Conservation (phyloP, 2,888 invertebrate genomes). For the Noctua janthina region DNA sequence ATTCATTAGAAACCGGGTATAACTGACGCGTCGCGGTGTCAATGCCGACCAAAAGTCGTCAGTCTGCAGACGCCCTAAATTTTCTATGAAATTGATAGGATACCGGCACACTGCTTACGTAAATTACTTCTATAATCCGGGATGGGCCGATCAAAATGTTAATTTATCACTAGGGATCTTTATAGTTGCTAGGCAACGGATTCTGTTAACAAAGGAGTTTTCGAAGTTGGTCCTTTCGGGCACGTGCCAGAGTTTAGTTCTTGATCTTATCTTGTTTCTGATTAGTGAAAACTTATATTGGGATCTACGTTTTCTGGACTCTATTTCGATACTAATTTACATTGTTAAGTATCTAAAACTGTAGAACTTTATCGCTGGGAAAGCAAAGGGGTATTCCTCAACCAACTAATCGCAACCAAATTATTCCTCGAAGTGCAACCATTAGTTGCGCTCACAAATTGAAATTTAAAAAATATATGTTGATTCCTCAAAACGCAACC, state of each 20-base stretch:
- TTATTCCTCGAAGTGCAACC: too few relatives aligned
- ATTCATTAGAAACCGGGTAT: background rate
- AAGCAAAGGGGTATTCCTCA: too few relatives aligned
- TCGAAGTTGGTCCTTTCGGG: slow-evolving; percentile 33
- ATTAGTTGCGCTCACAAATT: too few relatives aligned
- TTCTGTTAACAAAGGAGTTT: slow-evolving; percentile 61
- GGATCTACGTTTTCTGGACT: background rate
- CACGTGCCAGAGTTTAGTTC: slow-evolving; percentile 32
- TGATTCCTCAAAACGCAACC: too few relatives aligned
- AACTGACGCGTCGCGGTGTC: background rate
- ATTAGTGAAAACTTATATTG: slow-evolving; percentile 19
- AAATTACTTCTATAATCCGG: slow-evolving; percentile 67
- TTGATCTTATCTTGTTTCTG: slow-evolving; percentile 36
- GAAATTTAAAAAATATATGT: too few relatives aligned
- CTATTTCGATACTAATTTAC: background rate
- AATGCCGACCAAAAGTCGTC: background rate
- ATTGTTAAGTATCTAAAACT: background rate
- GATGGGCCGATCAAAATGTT: slow-evolving; percentile 71
- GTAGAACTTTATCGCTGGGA: background rate
- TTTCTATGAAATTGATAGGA: slow-evolving; percentile 72
- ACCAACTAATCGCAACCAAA: too few relatives aligned
- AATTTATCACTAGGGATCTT: slow-evolving; percentile 71
- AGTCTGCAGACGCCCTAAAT: slow-evolving; percentile 55
- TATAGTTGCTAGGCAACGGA: slow-evolving; percentile 59
- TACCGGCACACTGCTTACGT: slow-evolving; percentile 63